Conservation (phyloP, 2,888 invertebrate genomes). For the Caenorhabditis sp. region DNA sequence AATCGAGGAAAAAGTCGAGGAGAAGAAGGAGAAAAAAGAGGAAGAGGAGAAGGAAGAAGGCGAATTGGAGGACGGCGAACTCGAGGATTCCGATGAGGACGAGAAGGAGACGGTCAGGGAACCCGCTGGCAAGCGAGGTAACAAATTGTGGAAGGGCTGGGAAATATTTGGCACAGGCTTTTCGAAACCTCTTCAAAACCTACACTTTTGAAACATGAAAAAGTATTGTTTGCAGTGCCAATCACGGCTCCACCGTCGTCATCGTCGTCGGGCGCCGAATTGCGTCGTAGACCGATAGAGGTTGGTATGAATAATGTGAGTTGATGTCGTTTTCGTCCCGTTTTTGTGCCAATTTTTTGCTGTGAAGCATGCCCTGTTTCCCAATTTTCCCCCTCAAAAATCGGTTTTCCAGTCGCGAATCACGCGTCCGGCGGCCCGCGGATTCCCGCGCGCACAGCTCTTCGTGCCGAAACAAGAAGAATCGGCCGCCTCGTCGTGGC, state of each 20-base stretch:
- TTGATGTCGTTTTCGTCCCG: constrained; percentile 23
- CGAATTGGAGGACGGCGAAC: constrained; percentile 33
- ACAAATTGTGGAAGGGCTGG: not conserved
- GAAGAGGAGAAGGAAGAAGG: constrained; percentile 13
- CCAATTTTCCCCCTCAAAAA: not conserved
- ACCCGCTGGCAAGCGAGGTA: constrained; percentile 28
- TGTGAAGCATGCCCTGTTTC: not conserved
- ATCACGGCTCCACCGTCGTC: constrained; percentile 19
- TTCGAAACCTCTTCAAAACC: not conserved
- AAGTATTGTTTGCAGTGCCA: constrained; percentile 16
- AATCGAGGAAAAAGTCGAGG: constrained; percentile 11
- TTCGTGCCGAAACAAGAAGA: constrained; percentile 9
- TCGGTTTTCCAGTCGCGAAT: constrained; percentile 28
- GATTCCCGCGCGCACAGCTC: not conserved
- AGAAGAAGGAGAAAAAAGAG: constrained; percentile 1
- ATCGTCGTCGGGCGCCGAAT: not conserved
- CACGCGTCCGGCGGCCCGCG: constrained; percentile 34
- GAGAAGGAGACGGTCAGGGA: constrained; percentile 3
- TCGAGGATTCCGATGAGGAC: constrained; percentile 44
- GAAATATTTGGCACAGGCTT: not conserved
- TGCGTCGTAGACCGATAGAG: constrained; percentile 42
- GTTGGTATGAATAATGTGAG: constrained; percentile 60
- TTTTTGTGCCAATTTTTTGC: not conserved
- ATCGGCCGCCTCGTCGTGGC: not conserved
- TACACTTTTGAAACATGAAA: too few species aligned